A percentile compares a stretch with the other conserved stretches of the same genome.
Conservation (phyloP, 2,113 vertebrate species). For the Amphiprion percula region DNA sequence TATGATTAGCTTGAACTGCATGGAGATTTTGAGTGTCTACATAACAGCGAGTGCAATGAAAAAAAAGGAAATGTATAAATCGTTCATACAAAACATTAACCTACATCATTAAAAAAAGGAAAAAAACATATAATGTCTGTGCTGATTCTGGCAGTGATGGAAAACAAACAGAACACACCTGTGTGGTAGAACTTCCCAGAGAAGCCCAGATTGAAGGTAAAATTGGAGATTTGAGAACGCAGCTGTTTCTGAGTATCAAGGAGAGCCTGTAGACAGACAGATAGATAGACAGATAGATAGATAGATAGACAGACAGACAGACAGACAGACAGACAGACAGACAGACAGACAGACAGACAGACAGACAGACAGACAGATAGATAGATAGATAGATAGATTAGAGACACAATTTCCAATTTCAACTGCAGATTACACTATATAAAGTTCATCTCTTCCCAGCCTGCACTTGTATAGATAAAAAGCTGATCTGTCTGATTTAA, state of each 20-base stretch:
- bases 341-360: constrained; percentile 9
- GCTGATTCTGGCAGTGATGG: not conserved
- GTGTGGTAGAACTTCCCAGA: constrained; percentile 86
- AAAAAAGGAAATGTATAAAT: not conserved
- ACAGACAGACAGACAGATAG: constrained; percentile 24
- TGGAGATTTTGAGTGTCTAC: too few relatives aligned
- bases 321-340: constrained; percentile 38
- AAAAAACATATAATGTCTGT: not conserved
- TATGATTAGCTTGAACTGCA: too few relatives aligned
- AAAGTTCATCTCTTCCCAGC: constrained; percentile 28
- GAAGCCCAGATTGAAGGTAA: constrained; percentile 85
- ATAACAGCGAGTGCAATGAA: too few relatives aligned
- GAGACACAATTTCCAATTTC: not conserved
- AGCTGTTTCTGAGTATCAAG: constrained; percentile 83
- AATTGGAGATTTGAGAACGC: constrained; percentile 84
- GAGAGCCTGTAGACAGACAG: constrained; percentile 73
- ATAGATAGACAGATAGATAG: constrained; percentile 38
- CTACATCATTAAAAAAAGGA: too few relatives aligned
- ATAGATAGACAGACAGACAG: constrained; percentile 40
- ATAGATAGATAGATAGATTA: constrained; percentile 19
- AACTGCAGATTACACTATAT: not conserved
- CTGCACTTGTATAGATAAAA: constrained; percentile 21
- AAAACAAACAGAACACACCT: constrained; percentile 66
- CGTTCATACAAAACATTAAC: too few relatives aligned
- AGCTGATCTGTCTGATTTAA: constrained; percentile 20